A percentile compares a stretch with the other conserved stretches of the same genome.
Evolutionary conservation across 2,113 vertebrate species (phyloP).

Genomic region (Zosterops lateralis): DNA sequence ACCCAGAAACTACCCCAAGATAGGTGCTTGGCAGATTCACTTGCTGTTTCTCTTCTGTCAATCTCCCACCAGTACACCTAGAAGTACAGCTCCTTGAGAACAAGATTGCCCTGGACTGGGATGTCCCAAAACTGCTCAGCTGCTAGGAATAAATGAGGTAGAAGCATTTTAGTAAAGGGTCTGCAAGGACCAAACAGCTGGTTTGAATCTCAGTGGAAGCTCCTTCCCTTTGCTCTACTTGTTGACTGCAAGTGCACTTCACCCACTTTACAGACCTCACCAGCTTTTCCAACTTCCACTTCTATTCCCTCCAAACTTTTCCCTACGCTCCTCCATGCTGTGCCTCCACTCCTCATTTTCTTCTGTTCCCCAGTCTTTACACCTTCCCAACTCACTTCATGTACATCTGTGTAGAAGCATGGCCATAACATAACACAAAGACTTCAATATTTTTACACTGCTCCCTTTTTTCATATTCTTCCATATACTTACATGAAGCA

Average conservation of each 20-base stretch:
- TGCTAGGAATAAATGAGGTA: background rate
- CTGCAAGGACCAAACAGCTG: background rate
- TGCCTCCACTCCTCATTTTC: background rate
- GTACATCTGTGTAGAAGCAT: background rate
- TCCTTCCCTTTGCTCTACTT: background rate
- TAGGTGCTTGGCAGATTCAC: background rate
- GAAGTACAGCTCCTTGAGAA: background rate
- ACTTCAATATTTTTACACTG: background rate
- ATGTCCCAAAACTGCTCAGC: background rate
- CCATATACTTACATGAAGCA: background rate
- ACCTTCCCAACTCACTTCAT: background rate
- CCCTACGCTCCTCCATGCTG: fast-evolving
- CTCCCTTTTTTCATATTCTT: background rate
- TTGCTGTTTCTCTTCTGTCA: background rate
- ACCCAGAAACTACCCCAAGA: background rate
- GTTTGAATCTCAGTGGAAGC: background rate
- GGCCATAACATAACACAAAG: background rate
- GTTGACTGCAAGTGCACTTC: background rate
- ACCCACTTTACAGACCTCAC: background rate
- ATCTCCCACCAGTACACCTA: background rate
- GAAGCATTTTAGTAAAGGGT: background rate
- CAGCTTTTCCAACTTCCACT: background rate
- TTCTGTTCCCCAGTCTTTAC: background rate
- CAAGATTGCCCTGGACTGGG: background rate
- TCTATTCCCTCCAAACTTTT: background rate